Base-by-base conservation (phyloP, 2,113 vertebrate species). In the Albula glossodonta region DNA sequence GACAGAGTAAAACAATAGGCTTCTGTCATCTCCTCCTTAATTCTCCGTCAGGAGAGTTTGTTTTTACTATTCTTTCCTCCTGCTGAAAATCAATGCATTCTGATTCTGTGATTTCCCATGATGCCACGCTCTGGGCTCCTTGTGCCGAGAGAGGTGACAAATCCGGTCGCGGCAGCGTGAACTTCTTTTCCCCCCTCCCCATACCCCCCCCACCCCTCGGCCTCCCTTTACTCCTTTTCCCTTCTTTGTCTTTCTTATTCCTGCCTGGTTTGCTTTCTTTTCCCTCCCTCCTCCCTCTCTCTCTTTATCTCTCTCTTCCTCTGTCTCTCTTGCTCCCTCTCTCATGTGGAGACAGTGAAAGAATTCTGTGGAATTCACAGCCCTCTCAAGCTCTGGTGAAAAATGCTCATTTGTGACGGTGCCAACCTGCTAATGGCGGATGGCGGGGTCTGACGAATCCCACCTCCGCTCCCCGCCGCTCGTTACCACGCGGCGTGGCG, bases 381-480 rank as follows among this genome's bases (percentile, higher is more conserved):
- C 95, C 96, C 95, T 96, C 94, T 94, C 94, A 91, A 94, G 95
- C 94, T 96, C 95, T 95, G 94, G 95, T 95, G 95, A 95, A 94
- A 94, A 50, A 48, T 94, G 93, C 95, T 96, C 96, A 96, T 97
- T 97, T 97, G 97, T 96, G 96, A 95, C 95, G 90, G 96, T 94
- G 96, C 97, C 97, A 98, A 97, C 95, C 97, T 94, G 96, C 96
- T 98, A 97, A 98, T 98, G 97, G 97, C 94, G 96, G 97, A 97
- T 97, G 97, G 97, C 96, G 91, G 91, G 93, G 95, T 95, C 96
- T 93, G 97, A 86, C 88, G 96, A 95, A 96, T 95, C 95, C 95
- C 95, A 96, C 96, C 96, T 96, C 95, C 94, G 93, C 93, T 95
- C 93, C 95, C 94, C 89, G 94, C 94, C 94, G 89, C 92, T 88